Evolutionary conservation across 2,797 vertebrate species (phyloP).

Genomic region (Smutsia temminckii): DNA sequence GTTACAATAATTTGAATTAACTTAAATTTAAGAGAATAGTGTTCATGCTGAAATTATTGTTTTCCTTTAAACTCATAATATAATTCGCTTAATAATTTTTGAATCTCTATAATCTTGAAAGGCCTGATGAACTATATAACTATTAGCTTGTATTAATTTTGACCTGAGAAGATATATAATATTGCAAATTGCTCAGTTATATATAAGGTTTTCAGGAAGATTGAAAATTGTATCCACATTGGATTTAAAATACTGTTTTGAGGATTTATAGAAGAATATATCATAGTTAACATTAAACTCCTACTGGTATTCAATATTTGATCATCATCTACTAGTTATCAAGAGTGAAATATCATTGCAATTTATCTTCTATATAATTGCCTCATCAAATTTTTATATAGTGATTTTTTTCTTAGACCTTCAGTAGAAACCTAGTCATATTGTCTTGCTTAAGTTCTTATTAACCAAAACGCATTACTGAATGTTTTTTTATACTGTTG

Average conservation of each 20-base stretch:
- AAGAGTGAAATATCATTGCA: neutral
- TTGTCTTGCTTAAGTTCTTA: conserved; percentile 69
- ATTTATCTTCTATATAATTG: neutral
- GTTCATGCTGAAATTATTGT: neutral
- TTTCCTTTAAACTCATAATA: neutral
- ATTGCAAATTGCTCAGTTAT: neutral
- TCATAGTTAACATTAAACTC: neutral
- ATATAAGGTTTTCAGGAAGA: neutral
- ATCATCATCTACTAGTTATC: neutral
- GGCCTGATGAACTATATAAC: neutral
- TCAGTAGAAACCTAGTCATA: neutral
- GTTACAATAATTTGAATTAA: neutral
- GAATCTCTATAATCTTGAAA: neutral
- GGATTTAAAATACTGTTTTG: conserved; percentile 4
- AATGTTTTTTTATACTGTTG: conserved; percentile 76
- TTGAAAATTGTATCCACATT: neutral
- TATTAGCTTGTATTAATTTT: neutral
- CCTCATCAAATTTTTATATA: neutral
- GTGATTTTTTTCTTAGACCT: neutral
- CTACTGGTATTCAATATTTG: neutral
- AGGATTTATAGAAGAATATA: conserved; percentile 1
- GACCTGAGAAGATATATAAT: neutral
- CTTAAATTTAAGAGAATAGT: neutral
- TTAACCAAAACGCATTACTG: conserved; percentile 66
- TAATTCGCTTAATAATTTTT: neutral